Evolutionary conservation across 2,797 vertebrate genomes (phyloP), one percentile per base, ranked within the genome.

Genomic region (Phrynocephalus guinanensis): DNA sequence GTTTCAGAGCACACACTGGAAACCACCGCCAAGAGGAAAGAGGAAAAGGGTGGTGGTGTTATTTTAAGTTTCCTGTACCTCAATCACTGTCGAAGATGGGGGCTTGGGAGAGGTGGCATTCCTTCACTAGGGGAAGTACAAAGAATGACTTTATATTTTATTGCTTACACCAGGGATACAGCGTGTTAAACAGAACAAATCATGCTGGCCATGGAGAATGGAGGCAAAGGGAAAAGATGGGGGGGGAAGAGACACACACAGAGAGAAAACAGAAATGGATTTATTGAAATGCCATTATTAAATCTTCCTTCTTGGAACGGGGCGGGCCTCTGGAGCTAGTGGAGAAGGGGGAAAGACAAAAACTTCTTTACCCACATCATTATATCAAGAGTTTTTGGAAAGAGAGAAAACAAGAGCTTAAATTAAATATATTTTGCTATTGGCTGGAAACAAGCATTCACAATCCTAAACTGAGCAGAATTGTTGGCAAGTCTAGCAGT

Each of bases 341-440:
- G 60, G 77, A 70, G 91, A 95, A 93, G 89, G 94, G n/a, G 50
- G 20, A 60, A 85, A 85, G 15, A 92, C 86, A 92, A 92, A 93
- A 91, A 83, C 81, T 83, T 82, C 89, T 93, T 88, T 85, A 80
- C 72, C 92, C 16, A 71, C 67, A 90, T 75, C 38, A 86, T 76
- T 86, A 93, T 87, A 88, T 90, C 16, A 85, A 68, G 60, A 63
- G 52, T 67, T 93, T 93, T 93, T 90, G 92, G 75, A 87, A 89
- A 83, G 87, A 94, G 92, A 72, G 18, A 79, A 67, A 92, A 90
- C n/a, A 70, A 88, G 86, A 87, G 70, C 15, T 75, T 60, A 84
- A 82, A 82, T 72, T 44, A 89, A 84, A 52, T 93, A 91, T 9
- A 38, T 67, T 87, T 30, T 78, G 20, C 83, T 88, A 79, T 0